A percentile compares a stretch with the other conserved stretches of the same genome.
These are phyloP conservation scores for Spilarctia lutea DNA, from an alignment of 2,888 invertebrate species.

Conservation along the genomic window DNA sequence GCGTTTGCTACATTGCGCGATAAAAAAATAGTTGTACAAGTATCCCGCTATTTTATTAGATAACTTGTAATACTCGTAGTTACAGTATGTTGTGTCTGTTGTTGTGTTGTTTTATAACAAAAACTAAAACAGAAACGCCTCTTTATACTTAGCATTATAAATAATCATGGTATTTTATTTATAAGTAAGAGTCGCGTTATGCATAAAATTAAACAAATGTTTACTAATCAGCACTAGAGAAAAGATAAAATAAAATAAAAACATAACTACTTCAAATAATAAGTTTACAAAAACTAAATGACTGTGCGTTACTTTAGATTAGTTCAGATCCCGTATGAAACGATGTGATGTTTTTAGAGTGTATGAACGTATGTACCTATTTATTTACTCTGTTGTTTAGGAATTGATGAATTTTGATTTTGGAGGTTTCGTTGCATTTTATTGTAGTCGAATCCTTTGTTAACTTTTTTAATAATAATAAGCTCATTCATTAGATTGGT, in stretches of 20 bases:
- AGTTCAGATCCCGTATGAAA: neutral
- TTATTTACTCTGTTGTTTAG: too few relatives aligned
- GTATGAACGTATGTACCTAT: too few relatives aligned
- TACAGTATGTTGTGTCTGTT: neutral
- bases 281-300: neutral
- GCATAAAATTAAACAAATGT: neutral
- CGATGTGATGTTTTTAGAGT: neutral
- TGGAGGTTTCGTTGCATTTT: too few relatives aligned
- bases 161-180: neutral
- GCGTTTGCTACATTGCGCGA: too few relatives aligned
- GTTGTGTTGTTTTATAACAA: neutral
- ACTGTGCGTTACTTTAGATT: neutral
- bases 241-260: neutral
- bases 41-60: neutral
- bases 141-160: neutral
- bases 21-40: neutral
- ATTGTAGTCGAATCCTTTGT: too few relatives aligned
- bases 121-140: neutral
- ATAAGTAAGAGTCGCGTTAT: slow-evolving; percentile 1
- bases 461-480: too few relatives aligned
- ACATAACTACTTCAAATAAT: neutral
- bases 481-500: too few relatives aligned
- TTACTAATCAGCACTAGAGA: neutral
- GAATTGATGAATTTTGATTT: too few relatives aligned
- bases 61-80: neutral